Evolutionary conservation across 2,113 vertebrate genomes (phyloP).

Genomic region (Gnathonemus longibarbis): DNA sequence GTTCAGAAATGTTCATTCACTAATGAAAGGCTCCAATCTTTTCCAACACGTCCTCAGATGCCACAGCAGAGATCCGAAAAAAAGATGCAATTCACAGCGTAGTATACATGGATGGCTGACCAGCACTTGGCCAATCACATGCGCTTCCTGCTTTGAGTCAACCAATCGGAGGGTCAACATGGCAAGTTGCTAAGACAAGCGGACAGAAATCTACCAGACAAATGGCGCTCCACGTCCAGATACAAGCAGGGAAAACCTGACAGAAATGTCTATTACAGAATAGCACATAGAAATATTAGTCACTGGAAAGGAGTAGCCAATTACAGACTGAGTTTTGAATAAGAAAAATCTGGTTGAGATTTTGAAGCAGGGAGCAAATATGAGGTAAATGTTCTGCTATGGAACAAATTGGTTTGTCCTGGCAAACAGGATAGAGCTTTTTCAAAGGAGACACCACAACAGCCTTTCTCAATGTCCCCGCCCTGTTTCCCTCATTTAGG

Average conservation of each 20-base stretch:
- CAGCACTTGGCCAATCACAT: neutral
- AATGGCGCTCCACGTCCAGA: neutral
- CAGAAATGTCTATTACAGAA: neutral
- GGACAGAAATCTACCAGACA: slow-evolving; percentile 4
- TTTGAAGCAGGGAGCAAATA: neutral
- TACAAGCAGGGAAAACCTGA: neutral
- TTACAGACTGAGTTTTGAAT: neutral
- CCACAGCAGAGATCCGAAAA: neutral
- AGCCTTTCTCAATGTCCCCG: neutral
- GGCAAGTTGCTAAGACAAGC: neutral
- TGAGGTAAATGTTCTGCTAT: neutral
- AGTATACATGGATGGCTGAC: neutral
- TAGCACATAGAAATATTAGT: neutral
- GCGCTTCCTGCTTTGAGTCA: neutral
- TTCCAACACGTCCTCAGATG: neutral
- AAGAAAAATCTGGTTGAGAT: neutral
- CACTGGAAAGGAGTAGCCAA: neutral
- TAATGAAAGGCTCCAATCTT: neutral
- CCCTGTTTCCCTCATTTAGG: neutral
- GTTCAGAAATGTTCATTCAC: neutral
- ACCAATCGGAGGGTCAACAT: neutral
- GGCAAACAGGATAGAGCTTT: neutral
- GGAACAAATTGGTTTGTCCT: neutral
- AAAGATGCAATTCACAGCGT: neutral
- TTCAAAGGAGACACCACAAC: neutral